A percentile compares a stretch with the other conserved stretches of the same genome.
Evolutionary conservation across 2,797 vertebrate species (phyloP).

Genomic region (Malacoraja senta): DNA sequence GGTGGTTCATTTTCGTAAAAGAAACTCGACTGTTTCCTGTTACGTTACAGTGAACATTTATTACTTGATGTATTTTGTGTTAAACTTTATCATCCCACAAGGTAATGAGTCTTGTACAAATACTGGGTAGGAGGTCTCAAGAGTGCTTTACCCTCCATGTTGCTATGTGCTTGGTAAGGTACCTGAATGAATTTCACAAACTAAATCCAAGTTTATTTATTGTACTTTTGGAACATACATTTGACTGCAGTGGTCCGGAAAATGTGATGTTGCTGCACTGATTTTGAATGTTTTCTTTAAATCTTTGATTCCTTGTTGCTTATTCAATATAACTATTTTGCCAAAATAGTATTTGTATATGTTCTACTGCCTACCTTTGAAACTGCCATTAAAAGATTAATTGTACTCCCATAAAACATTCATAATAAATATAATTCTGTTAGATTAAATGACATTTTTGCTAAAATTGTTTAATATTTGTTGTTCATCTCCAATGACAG

Average conservation of each 20-base stretch:
- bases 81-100: slow-evolving; percentile 12
- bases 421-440: slow-evolving; percentile 30
- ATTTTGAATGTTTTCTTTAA: slow-evolving; percentile 10
- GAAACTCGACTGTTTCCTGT: not conserved
- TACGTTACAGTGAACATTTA: slow-evolving; percentile 17
- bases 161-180: slow-evolving; percentile 16
- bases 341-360: slow-evolving; percentile 36
- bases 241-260: slow-evolving; percentile 12
- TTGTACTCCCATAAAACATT: slow-evolving; percentile 20
- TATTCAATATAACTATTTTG: slow-evolving; percentile 16
- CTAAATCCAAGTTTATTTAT: slow-evolving; percentile 6
- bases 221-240: not conserved
- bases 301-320: slow-evolving; percentile 17
- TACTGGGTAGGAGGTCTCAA: not conserved
- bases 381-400: slow-evolving; percentile 29
- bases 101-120: slow-evolving; percentile 17
- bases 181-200: not conserved
- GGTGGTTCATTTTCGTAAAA: not conserved
- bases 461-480: not conserved
- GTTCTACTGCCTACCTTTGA: slow-evolving; percentile 19
- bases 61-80: slow-evolving; percentile 30
- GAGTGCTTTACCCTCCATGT: not conserved
- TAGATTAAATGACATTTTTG: not conserved
- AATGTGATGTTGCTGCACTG: slow-evolving; percentile 37
- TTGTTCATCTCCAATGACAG: not conserved